Evolutionary conservation across 2,113 vertebrate species (phyloP).

Genomic region (Chamaetylas fuelleborni): DNA sequence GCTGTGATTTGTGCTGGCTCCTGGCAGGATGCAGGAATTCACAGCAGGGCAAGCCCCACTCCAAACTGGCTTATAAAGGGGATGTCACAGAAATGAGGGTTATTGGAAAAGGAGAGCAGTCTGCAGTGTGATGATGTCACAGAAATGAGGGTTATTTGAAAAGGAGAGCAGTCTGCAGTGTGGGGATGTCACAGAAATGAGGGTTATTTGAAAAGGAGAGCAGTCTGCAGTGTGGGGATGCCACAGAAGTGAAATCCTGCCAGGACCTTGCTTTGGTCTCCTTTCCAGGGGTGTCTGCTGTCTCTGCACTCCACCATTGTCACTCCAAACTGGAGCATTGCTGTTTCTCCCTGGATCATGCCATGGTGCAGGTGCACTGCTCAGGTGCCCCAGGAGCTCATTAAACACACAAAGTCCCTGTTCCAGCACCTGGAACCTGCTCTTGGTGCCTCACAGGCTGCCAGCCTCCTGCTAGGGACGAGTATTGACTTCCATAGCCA

Average conservation of each 20-base stretch:
- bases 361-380: not conserved
- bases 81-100: not conserved
- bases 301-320: not conserved
- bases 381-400: accelerated
- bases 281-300: not conserved
- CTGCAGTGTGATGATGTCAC: not conserved
- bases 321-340: not conserved
- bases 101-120: not conserved
- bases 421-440: not conserved
- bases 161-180: not conserved
- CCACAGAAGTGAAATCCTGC: not conserved
- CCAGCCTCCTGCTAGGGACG: not conserved
- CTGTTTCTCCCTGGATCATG: accelerated
- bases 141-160: not conserved
- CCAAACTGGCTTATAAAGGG: not conserved
- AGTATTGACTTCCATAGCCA: not conserved
- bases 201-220: not conserved
- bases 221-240: not conserved
- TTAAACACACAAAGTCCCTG: not conserved
- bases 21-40: not conserved
- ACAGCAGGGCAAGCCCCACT: not conserved
- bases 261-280: not conserved
- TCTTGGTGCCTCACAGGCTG: not conserved
- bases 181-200: not conserved
- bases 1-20: not conserved